Percentiles rank a stretch among this genome's conserved stretches.
Conservation (phyloP, 2,888 invertebrate genomes). For the Arrhopalites spinosus region DNA sequence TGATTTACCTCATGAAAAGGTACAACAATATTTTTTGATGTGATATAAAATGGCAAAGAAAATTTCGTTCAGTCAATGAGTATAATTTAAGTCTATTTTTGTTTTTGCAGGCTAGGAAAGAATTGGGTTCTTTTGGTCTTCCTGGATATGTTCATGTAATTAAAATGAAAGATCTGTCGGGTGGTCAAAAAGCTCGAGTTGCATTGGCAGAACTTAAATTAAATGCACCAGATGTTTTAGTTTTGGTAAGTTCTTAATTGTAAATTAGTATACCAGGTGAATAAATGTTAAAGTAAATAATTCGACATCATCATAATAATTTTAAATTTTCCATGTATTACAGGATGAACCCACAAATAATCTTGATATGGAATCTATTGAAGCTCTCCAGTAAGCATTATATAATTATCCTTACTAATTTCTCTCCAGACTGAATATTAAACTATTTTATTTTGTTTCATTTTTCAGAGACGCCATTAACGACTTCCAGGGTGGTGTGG, state of each 20-base stretch:
- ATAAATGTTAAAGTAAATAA: too few relatives aligned
- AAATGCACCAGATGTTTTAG: conserved; percentile 92
- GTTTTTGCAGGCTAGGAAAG: conserved; percentile 74
- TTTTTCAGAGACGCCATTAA: conserved; percentile 99
- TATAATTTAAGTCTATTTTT: too few relatives aligned
- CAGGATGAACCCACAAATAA: conserved; percentile 98
- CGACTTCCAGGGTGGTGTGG: conserved; percentile 84
- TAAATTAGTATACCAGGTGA: too few relatives aligned
- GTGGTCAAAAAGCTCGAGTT: conserved; percentile 76
- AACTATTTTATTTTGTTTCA: too few relatives aligned
- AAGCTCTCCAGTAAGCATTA: conserved; percentile 87
- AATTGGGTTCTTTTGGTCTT: conserved; percentile 94
- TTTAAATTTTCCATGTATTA: conserved; percentile 41
- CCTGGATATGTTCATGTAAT: conserved; percentile 98
- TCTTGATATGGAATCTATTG: conserved; percentile 98
- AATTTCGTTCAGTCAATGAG: too few relatives aligned
- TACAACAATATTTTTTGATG: conserved; percentile 25
- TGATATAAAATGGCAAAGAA: conserved; percentile 48
- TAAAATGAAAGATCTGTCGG: conserved; percentile 85
- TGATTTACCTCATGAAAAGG: conserved; percentile 75
- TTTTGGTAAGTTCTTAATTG: conserved; percentile 59
- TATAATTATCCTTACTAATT: too few relatives aligned
- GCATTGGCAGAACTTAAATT: conserved; percentile 95
- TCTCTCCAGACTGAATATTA: too few relatives aligned
- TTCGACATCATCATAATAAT: too few relatives aligned